Evolutionary conservation across 2,888 invertebrate species (phyloP).

Genomic region (Terebella lapidaria): DNA sequence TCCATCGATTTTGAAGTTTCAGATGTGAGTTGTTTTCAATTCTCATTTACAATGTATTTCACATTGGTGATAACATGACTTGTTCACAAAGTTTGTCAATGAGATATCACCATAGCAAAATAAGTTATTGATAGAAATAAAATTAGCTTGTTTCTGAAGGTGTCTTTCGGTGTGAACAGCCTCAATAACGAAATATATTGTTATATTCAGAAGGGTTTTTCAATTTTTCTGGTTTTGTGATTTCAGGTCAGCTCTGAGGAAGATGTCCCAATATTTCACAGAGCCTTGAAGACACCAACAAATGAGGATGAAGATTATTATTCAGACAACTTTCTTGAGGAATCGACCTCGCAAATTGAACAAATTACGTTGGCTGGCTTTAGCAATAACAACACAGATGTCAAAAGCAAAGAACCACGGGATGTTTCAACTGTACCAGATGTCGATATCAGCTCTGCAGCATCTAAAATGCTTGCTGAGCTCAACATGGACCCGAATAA

Average conservation of each 20-base stretch:
- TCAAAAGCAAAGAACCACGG: no score
- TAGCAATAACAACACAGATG: no score
- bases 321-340: background rate
- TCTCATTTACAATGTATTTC: background rate
- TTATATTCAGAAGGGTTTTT: no score
- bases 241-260: slow-evolving; percentile 36
- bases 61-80: no score
- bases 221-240: background rate
- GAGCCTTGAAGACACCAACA: slow-evolving; percentile 18
- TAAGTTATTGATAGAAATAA: background rate
- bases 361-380: background rate
- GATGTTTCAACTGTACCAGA: no score
- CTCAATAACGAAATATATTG: no score
- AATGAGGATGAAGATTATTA: background rate
- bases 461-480: no score
- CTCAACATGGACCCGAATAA: no score
- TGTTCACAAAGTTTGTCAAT: no score
- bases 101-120: no score
- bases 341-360: background rate
- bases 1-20: slow-evolving; percentile 45
- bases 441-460: no score
- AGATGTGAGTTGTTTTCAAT: slow-evolving; percentile 38
- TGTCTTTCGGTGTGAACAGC: no score
- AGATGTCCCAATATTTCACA: slow-evolving; percentile 40
- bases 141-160: background rate